These are phyloP conservation scores for Eledone cirrhosa DNA, from an alignment of 2,888 invertebrate genomes.

Conservation along the genomic window DNA sequence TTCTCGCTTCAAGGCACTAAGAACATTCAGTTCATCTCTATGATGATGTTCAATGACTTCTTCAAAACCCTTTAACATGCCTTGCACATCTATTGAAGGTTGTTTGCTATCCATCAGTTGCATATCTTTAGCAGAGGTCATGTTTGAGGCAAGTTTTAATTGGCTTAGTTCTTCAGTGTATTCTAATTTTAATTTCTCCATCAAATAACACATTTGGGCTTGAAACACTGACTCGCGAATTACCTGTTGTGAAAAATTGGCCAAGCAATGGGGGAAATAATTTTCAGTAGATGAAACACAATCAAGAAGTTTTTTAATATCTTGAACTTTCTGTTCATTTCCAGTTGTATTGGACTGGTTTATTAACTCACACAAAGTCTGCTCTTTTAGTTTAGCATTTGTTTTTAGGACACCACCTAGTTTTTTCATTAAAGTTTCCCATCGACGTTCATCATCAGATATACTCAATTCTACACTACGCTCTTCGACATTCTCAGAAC, in stretches of 20 bases:
- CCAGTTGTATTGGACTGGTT: background rate
- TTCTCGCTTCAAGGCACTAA: constrained; percentile 51
- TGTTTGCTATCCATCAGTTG: constrained; percentile 48
- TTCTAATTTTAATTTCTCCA: constrained; percentile 52
- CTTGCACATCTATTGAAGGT: constrained; percentile 50
- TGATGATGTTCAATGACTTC: constrained; percentile 57
- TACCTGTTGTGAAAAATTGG: constrained; percentile 70
- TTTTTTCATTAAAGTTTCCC: constrained; percentile 36
- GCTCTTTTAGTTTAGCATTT: constrained; percentile 32
- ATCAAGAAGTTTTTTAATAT: constrained; percentile 15
- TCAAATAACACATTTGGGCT: constrained; percentile 70
- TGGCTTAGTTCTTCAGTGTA: constrained; percentile 52
- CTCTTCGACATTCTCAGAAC: background rate
- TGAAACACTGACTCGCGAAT: constrained; percentile 80
- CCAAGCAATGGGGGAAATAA: constrained; percentile 43
- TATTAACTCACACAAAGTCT: constrained; percentile 33
- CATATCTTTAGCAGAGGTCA: constrained; percentile 44
- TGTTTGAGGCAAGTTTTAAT: constrained; percentile 47
- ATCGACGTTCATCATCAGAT: constrained; percentile 35
- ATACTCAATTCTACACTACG: background rate
- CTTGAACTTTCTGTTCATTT: constrained; percentile 1
- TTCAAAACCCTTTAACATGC: constrained; percentile 52
- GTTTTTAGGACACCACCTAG: constrained; percentile 35
- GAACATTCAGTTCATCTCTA: constrained; percentile 55
- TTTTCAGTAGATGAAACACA: background rate